A percentile compares a stretch with the other conserved stretches of the same genome.
phyloP scores from a whole-genome alignment of 2,888 invertebrate genomes.

The Lithophane semibrunnea region DNA sequence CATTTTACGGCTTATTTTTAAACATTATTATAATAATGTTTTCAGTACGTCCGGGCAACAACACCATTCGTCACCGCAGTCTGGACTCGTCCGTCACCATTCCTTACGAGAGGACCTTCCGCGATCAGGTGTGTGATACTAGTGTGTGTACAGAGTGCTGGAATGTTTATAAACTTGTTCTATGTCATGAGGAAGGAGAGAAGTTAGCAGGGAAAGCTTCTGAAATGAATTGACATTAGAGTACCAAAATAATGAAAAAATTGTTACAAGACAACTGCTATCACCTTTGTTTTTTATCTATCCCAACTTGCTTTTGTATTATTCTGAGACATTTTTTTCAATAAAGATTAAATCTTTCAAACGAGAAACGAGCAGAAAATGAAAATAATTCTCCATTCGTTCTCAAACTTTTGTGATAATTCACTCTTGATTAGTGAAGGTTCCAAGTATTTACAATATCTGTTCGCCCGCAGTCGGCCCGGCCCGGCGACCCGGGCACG shows the following conservation, averaged over 20 bases:
- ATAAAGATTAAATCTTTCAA: not conserved
- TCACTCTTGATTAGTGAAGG: not conserved
- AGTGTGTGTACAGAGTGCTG: too few relatives aligned
- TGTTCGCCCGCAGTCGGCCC: slow-evolving; percentile 71
- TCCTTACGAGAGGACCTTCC: slow-evolving; percentile 95
- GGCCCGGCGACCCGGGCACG: slow-evolving; percentile 90
- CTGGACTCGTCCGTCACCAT: slow-evolving; percentile 95
- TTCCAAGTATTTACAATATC: not conserved
- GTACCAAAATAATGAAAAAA: not conserved
- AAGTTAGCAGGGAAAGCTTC: not conserved
- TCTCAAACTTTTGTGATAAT: not conserved
- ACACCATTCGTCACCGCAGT: slow-evolving; percentile 92
- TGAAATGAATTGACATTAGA: not conserved
- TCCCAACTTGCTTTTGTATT: not conserved
- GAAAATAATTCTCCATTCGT: not conserved
- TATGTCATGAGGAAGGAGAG: not conserved
- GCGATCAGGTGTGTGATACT: slow-evolving; percentile 87
- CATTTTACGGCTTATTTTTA: not conserved
- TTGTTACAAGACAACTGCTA: not conserved
- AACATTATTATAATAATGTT: not conserved
- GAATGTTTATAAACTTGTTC: too few relatives aligned
- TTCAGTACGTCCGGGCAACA: slow-evolving; percentile 92
- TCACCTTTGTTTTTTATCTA: not conserved
- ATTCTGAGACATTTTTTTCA: not conserved
- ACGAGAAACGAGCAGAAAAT: not conserved